Base-by-base conservation (phyloP, 2,888 invertebrate species). In the Ceramica pisi region DNA sequence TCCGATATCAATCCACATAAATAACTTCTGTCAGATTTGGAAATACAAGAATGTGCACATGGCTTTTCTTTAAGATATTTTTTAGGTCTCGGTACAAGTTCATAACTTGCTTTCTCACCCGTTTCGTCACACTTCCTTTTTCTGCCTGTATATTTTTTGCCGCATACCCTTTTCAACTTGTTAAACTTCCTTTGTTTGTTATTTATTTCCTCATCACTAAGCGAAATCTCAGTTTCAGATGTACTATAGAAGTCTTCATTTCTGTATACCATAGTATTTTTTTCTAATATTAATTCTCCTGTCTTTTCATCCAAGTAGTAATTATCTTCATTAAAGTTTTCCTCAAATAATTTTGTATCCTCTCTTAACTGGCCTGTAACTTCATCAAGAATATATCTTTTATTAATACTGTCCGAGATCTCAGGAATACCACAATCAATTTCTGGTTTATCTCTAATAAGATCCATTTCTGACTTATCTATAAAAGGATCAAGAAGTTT, bases 111-210 rank as follows among this genome's bases (percentile, higher is more conserved):
- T 59, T 14, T 14, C 8, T 26, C 41, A 2, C 44, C 59, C 2
- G 59, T 44, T 14, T 59, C 14, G 1, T 14, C 6, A 59, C 6
- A 59, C 10, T 59, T 59, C 59, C 14, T 59, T 16, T 56, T 57
- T 23, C 59, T 59, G 59, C 59, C 59, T 59, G 41, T 59, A 59
- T 59, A 59, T 59, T 59, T 44, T 7, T 59, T 14, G 59, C 41
- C 59, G 23, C 59, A 19, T 44, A 57, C 6, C 8, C 59, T 59
- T 19, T 44, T 59, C 7, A 59, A 8, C 14, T 44, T 44, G 23
- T 59, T 59, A 26, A 19, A 19, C 44, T 56, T 35, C 35, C 12
- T 12, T 35, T 35, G 35, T 35, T 35, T 35, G 6, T 35, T 35
- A 35, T 35, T 35, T 35, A 35, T 35, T 35, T 35, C 8, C 35